Conservation (phyloP, 1,140 invertebrate species). For the Drosophila parvula region DNA sequence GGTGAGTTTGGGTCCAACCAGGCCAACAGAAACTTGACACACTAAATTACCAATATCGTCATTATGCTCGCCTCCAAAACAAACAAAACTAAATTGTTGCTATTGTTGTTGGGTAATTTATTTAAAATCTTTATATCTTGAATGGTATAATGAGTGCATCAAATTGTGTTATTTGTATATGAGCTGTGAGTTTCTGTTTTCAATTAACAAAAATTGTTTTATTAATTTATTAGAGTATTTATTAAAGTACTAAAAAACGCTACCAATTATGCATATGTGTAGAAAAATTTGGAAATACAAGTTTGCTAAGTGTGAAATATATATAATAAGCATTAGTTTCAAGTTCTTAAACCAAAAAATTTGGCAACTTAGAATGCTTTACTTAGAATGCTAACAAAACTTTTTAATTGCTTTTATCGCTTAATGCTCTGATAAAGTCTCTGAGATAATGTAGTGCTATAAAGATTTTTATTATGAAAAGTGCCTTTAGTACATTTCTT, state of each 20-base stretch:
- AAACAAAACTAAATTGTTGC: too few species aligned
- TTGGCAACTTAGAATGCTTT: too few species aligned
- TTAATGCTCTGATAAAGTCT: too few species aligned
- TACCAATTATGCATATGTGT: too few species aligned
- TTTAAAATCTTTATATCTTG: not conserved
- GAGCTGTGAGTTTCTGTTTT: not conserved
- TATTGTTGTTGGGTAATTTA: not conserved
- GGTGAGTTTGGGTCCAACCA: slow-evolving; percentile 45
- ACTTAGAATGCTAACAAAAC: too few species aligned
- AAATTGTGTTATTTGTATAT: not conserved
- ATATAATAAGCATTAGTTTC: too few species aligned
- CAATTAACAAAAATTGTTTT: not conserved
- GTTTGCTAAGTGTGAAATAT: too few species aligned
- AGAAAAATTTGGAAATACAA: too few species aligned
- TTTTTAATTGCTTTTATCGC: too few species aligned
- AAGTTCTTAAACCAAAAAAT: too few species aligned
- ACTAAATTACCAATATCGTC: not conserved
- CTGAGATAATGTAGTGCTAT: not conserved
- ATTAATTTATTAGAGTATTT: too few species aligned
- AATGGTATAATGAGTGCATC: not conserved
- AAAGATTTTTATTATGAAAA: not conserved
- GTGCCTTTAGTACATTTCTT: not conserved
- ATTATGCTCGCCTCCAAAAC: not conserved
- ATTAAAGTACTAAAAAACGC: too few species aligned
- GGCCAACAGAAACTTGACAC: slow-evolving; percentile 10